These are phyloP conservation scores for Forbesichthys papilliferus DNA, from an alignment of 2,113 vertebrate species.

Conservation along the genomic window DNA sequence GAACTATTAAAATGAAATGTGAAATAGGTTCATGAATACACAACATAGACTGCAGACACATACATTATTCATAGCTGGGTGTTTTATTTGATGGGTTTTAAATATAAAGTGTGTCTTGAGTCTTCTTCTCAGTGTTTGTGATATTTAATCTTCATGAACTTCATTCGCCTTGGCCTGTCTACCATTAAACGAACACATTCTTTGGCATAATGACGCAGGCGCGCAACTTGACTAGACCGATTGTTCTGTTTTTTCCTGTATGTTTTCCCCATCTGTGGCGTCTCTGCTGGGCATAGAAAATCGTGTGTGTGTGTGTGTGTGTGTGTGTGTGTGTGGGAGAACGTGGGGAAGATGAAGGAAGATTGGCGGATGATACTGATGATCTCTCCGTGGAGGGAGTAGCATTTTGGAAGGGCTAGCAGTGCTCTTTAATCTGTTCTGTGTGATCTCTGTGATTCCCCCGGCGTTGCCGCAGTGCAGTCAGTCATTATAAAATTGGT, in stretches of 20 bases:
- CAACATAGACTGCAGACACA: background rate
- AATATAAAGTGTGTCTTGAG: too few species aligned
- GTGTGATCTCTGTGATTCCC: background rate
- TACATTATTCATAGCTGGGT: background rate
- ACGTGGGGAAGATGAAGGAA: slow-evolving; percentile 35
- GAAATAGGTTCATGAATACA: background rate
- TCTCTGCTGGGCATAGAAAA: slow-evolving; percentile 50
- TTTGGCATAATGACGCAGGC: slow-evolving; percentile 38
- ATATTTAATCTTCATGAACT: slow-evolving; percentile 42
- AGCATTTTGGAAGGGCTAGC: slow-evolving; percentile 22
- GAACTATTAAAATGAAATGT: slow-evolving; percentile 3
- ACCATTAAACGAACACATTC: slow-evolving; percentile 39
- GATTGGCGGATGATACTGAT: slow-evolving; percentile 64
- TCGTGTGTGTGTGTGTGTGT: slow-evolving; percentile 27
- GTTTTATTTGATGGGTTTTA: too few species aligned
- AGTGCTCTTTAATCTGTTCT: background rate
- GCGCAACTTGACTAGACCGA: slow-evolving; percentile 14
- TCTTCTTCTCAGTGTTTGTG: too few species aligned
- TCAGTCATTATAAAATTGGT: too few species aligned
- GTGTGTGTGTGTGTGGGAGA: slow-evolving; percentile 8
- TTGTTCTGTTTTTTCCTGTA: slow-evolving; percentile 63
- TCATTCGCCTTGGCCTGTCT: background rate
- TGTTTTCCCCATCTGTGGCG: slow-evolving; percentile 55
- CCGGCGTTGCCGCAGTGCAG: slow-evolving; percentile 23
- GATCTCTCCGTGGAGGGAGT: slow-evolving; percentile 33